Percentiles rank a stretch among this genome's conserved stretches.
Conservation (phyloP, 2,113 vertebrate genomes). For the Phoxinus phoxinus region DNA sequence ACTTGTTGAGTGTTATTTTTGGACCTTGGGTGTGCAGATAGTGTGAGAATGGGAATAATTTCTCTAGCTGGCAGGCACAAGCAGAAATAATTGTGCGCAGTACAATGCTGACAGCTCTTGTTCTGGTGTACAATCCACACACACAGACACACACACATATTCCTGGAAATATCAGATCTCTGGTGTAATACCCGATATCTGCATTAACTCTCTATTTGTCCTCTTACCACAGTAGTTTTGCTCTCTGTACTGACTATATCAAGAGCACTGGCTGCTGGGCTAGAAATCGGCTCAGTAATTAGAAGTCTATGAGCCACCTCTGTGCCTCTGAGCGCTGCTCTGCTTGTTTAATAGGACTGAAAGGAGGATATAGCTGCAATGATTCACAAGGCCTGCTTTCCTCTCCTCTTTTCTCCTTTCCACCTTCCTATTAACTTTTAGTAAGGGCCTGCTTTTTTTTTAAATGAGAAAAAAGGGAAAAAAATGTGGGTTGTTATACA, state of each 20-base stretch:
- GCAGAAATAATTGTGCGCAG: conserved; percentile 12
- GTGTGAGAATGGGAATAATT: background rate
- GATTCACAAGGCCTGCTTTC: conserved; percentile 19
- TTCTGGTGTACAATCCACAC: background rate
- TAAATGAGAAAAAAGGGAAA: conserved; percentile 5
- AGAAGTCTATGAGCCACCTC: conserved; percentile 31
- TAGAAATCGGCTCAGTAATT: conserved; percentile 44
- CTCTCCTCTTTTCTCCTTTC: background rate
- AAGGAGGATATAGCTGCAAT: conserved; percentile 18
- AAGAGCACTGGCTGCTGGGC: conserved; percentile 21
- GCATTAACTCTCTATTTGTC: conserved; percentile 19
- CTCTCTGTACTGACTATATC: background rate
- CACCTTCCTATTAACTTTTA: conserved; percentile 60
- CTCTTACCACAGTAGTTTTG: background rate
- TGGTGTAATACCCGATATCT: conserved; percentile 29
- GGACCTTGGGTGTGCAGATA: background rate
- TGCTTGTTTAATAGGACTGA: conserved; percentile 39
- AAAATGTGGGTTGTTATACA: background rate
- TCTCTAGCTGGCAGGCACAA: background rate
- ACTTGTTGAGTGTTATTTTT: background rate
- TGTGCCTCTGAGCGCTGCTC: conserved; percentile 26
- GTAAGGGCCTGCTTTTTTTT: conserved; percentile 53
- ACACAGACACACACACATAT: background rate
- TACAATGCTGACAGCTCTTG: conserved; percentile 8
- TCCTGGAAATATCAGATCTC: conserved; percentile 28